Evolutionary conservation across 2,888 invertebrate genomes (phyloP), one percentile per base, ranked within the genome.

Genomic region (Xanthorhoe designata): DNA sequence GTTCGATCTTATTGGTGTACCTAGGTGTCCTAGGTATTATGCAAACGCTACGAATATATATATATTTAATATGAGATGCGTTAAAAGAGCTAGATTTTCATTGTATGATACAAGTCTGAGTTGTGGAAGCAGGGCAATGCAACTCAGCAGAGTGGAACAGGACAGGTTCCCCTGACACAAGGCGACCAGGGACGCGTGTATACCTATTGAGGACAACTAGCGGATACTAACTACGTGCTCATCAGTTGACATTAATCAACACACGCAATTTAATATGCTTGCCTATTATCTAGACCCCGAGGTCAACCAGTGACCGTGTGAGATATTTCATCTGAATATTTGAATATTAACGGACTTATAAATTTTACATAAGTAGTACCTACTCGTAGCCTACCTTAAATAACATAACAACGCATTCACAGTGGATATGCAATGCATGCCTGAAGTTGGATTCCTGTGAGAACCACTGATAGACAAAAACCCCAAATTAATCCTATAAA

Each of bases 81-180:
- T 52, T 17, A 29, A 59, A 56, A 61, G 38, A 19, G 10, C 54
- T 35, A 54, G 56, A 64, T 63, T 54, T 68, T 47, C 54, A 68
- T 64, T 47, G 68, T 64, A 13, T 10, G 13, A 10, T 35, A 47
- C 32, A 64, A 24, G 17, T 18, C 52, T 60, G 49, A 61, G 64
- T 52, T 18, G 60, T 64, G 69, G 84, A 86, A 86, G 79, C 82
- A 83, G 85, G 87, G 82, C 83, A 83, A 85, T 85, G 87, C 85
- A 83, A 81, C 77, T 87, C 87, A 78, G 74, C 91, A 78, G 83
- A 81, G 88, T 88, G 91, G 85, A 88, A 90, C 91, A 78, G 77
- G 86, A 89, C 92, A 86, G 89, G 92, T 91, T 92, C 89, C 87
- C 85, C 77, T 57, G 78, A 71, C 75, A 74, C 68, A 64, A 64